Percentiles rank a stretch among this genome's conserved stretches.
Evolutionary conservation across 2,797 vertebrate genomes (phyloP).

Genomic region (Sebastes jordani): DNA sequence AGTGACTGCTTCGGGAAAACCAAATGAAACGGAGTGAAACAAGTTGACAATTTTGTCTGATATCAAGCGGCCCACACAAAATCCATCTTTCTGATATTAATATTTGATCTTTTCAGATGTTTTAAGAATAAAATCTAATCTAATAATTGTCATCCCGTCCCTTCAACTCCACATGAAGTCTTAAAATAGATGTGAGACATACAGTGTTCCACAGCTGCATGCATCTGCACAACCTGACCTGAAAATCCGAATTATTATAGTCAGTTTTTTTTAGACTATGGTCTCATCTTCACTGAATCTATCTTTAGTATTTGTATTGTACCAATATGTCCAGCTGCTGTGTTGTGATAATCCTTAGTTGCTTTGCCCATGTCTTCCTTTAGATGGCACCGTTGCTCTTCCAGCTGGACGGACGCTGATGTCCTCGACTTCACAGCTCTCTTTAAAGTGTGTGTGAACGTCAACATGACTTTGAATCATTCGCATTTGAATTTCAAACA

Average conservation of each 20-base stretch:
- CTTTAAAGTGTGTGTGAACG: conserved; percentile 12
- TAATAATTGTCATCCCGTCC: no score
- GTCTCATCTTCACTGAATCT: not conserved
- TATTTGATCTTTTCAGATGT: not conserved
- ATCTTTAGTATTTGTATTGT: not conserved
- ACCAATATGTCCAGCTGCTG: no score
- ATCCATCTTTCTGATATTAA: not conserved
- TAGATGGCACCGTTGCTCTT: conserved; percentile 53
- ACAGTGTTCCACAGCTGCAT: no score
- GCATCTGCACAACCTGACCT: no score
- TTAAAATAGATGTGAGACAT: no score
- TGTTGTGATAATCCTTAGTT: not conserved
- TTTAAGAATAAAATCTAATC: not conserved
- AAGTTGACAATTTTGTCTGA: no score
- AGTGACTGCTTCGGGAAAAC: no score
- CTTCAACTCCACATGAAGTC: no score
- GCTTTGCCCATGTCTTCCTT: not conserved
- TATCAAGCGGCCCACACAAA: not conserved
- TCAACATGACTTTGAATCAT: not conserved
- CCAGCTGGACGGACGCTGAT: not conserved
- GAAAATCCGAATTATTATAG: no score
- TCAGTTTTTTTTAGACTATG: not conserved
- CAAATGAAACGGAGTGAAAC: no score
- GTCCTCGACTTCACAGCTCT: not conserved
- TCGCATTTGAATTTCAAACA: conserved; percentile 58